Percentiles rank a stretch among this genome's conserved stretches.
These are phyloP conservation scores for Psittacara wagleri DNA, from an alignment of 2,113 vertebrate genomes.

Conservation along the genomic window DNA sequence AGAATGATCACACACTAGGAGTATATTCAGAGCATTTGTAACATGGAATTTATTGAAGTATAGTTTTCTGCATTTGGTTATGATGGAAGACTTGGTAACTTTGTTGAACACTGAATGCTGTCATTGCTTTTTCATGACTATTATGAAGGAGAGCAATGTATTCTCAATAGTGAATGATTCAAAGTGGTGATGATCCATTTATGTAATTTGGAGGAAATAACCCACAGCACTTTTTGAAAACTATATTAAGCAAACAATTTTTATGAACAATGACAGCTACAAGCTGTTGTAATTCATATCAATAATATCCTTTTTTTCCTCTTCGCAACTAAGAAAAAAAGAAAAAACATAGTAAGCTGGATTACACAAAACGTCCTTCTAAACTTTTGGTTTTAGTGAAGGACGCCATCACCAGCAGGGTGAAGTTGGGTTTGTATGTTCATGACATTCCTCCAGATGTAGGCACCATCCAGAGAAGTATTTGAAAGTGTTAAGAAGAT, in stretches of 20 bases:
- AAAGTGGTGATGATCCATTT: not conserved
- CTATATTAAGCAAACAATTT: not conserved
- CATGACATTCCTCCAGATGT: not conserved
- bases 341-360: not conserved
- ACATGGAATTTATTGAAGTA: not conserved
- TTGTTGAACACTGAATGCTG: not conserved
- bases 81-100: not conserved
- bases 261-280: not conserved
- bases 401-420: not conserved
- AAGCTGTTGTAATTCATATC: not conserved
- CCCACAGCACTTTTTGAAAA: not conserved
- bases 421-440: not conserved
- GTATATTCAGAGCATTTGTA: not conserved
- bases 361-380: not conserved
- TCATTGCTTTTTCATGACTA: not conserved
- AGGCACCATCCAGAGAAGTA: not conserved
- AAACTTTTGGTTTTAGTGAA: not conserved
- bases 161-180: not conserved
- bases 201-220: not conserved
- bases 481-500: conserved; percentile 12
- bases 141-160: not conserved
- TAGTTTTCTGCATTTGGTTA: not conserved
- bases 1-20: conserved; percentile 12
- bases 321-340: not conserved
- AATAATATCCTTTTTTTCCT: not conserved